Percentiles rank a stretch among this genome's conserved stretches.
These are phyloP conservation scores for Amaurobius ferox DNA, from an alignment of 2,888 invertebrate genomes.

Conservation along the genomic window DNA sequence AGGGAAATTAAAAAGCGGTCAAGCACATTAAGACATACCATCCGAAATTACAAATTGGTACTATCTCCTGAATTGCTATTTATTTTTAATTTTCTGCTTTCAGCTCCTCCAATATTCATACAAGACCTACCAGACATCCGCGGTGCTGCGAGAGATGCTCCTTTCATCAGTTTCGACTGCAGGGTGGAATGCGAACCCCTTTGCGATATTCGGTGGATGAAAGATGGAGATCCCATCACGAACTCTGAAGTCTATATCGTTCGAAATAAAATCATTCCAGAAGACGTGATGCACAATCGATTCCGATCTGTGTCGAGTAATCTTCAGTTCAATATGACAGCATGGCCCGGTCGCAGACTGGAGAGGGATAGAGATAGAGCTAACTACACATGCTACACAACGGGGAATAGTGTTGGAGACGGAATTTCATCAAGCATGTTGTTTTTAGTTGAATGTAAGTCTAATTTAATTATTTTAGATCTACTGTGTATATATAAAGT, in stretches of 20 bases:
- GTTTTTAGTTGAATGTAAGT: slow-evolving; percentile 93
- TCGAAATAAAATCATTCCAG: slow-evolving; percentile 43
- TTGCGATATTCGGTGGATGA: slow-evolving; percentile 90
- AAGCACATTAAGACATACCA: too few relatives aligned
- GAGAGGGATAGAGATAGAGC: slow-evolving; percentile 73
- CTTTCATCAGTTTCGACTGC: slow-evolving; percentile 85
- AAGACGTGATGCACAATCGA: slow-evolving; percentile 81
- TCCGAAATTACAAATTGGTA: too few relatives aligned
- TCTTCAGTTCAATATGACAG: slow-evolving; percentile 80
- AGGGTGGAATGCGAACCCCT: slow-evolving; percentile 92
- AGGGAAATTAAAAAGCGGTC: too few relatives aligned
- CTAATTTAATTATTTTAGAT: too few relatives aligned
- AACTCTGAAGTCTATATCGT: slow-evolving; percentile 51
- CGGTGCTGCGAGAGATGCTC: slow-evolving; percentile 82
- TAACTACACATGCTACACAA: slow-evolving; percentile 74
- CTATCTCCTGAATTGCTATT: too few relatives aligned
- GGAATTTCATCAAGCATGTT: slow-evolving; percentile 89
- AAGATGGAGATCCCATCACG: slow-evolving; percentile 81
- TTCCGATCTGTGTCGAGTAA: slow-evolving; percentile 93
- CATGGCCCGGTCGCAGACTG: slow-evolving; percentile 73
- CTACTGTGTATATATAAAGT: too few relatives aligned
- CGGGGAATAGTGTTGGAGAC: slow-evolving; percentile 81
- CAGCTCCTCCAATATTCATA: slow-evolving; percentile 92
- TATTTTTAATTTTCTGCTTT: too few relatives aligned
- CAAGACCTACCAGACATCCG: slow-evolving; percentile 88